Percentiles rank a stretch among this genome's conserved stretches.
phyloP scores from a whole-genome alignment of 2,113 vertebrate genomes.

The Anseranas semipalmata region DNA sequence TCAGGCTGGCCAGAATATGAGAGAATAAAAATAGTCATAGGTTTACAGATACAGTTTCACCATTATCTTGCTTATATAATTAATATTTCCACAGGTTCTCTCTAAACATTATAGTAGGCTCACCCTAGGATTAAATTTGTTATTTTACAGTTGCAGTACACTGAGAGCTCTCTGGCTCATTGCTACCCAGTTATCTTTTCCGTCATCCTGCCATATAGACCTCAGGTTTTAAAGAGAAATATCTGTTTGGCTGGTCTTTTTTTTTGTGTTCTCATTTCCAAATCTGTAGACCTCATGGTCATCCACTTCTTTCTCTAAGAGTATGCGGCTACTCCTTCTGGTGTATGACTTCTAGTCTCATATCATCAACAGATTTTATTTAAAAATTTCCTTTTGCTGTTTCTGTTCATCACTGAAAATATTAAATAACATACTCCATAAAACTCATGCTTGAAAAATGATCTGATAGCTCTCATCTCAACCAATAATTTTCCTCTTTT shows the following conservation, averaged over 20 bases:
- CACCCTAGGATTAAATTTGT: neutral
- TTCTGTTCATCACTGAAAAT: neutral
- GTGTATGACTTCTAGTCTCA: neutral
- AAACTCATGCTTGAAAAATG: neutral
- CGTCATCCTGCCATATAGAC: neutral
- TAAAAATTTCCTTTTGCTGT: neutral
- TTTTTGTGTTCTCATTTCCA: neutral
- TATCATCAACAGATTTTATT: neutral
- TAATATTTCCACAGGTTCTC: neutral
- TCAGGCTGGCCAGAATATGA: neutral
- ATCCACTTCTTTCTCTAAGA: neutral
- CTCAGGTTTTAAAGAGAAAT: neutral
- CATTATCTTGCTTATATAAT: neutral
- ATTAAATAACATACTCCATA: neutral
- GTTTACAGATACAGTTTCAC: neutral
- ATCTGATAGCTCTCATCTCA: neutral
- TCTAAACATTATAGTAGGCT: fast-evolving
- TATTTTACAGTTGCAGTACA: neutral
- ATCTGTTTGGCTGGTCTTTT: neutral
- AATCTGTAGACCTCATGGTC: neutral
- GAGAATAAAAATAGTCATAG: neutral
- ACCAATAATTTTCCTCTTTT: neutral
- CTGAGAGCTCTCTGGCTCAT: neutral
- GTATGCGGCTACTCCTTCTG: neutral
- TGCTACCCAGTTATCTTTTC: neutral